phyloP scores from a whole-genome alignment of 2,113 vertebrate species.

The Isurus oxyrinchus region DNA sequence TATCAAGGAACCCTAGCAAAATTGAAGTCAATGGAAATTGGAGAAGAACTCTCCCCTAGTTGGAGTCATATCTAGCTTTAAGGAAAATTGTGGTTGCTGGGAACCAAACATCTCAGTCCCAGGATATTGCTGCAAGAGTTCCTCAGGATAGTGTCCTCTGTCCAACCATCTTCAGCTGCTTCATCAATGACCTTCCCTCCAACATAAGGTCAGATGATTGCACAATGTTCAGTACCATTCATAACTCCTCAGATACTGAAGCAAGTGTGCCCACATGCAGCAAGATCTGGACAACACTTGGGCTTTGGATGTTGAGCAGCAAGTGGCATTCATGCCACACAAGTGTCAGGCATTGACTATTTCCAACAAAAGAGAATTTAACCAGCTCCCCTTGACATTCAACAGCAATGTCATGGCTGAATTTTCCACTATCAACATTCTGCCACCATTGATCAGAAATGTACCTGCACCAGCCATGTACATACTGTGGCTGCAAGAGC shows the following conservation, averaged over 20 bases:
- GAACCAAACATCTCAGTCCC: too few species aligned
- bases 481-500: neutral
- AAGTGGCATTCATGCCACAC: neutral
- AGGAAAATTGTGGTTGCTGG: too few species aligned
- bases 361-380: neutral
- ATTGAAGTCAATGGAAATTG: neutral
- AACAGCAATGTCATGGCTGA: neutral
- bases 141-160: neutral
- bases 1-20: neutral
- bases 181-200: neutral
- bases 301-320: neutral
- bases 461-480: neutral
- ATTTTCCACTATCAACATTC: neutral
- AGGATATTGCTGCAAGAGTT: too few species aligned
- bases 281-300: neutral
- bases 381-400: neutral
- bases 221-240: neutral
- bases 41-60: neutral
- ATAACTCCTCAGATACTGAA: neutral
- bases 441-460: neutral
- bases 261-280: neutral
- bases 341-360: neutral
- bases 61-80: neutral
- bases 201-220: neutral
- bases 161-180: neutral